These are phyloP conservation scores for Istiophorus platypterus DNA, from an alignment of 2,113 vertebrate species.

Conservation along the genomic window DNA sequence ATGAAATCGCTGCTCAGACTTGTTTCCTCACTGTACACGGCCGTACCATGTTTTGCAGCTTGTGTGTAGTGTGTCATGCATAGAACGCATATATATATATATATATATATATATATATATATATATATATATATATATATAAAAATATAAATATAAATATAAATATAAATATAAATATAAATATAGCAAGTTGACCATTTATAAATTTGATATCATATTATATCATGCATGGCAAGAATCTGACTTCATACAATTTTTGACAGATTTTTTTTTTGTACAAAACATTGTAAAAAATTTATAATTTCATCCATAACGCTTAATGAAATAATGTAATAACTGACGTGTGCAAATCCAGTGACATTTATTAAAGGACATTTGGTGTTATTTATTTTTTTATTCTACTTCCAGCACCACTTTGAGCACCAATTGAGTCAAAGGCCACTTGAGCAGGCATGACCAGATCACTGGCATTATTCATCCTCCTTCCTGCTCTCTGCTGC, in stretches of 20 bases:
- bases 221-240: not conserved
- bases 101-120: too few relatives aligned
- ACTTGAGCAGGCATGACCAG: constrained; percentile 62
- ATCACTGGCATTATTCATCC: constrained; percentile 37
- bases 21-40: not conserved
- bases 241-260: not conserved
- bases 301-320: too few relatives aligned
- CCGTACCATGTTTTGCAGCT: not conserved
- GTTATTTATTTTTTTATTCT: constrained; percentile 1
- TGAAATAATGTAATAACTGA: too few relatives aligned
- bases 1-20: not conserved
- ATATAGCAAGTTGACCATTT: not conserved
- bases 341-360: too few relatives aligned
- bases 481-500: constrained; percentile 76
- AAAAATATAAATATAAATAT: too few relatives aligned
- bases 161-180: too few relatives aligned
- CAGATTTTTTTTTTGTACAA: too few relatives aligned
- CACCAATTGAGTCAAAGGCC: constrained; percentile 11
- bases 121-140: too few relatives aligned
- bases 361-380: not conserved
- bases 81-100: too few relatives aligned
- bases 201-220: not conserved
- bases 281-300: too few relatives aligned
- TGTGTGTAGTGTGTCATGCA: not conserved
- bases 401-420: constrained; percentile 46